A percentile compares a stretch with the other conserved stretches of the same genome.
Evolutionary conservation across 2,888 invertebrate genomes (phyloP).

Genomic region (Danaus chrysippus): DNA sequence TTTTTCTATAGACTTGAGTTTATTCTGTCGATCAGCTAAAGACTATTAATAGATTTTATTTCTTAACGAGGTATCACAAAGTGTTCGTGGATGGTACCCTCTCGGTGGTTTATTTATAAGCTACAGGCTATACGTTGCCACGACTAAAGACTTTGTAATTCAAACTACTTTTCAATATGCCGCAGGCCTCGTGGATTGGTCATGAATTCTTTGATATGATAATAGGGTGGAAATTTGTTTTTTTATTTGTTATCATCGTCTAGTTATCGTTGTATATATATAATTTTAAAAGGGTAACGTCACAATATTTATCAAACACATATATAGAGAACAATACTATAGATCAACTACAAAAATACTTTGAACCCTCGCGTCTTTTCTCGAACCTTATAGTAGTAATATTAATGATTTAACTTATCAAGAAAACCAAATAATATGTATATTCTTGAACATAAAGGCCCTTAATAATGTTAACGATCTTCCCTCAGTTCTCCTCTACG

Average conservation of each 20-base stretch:
- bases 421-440: too few relatives aligned
- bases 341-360: too few relatives aligned
- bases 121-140: conserved; percentile 21
- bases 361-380: too few relatives aligned
- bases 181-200: conserved; percentile 24
- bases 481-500: conserved; percentile 12
- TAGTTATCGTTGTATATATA: background rate
- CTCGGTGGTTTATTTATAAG: conserved; percentile 9
- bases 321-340: too few relatives aligned
- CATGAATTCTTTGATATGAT: conserved; percentile 26
- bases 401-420: too few relatives aligned
- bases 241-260: conserved; percentile 4
- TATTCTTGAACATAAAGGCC: too few relatives aligned
- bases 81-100: too few relatives aligned
- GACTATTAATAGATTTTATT: too few relatives aligned
- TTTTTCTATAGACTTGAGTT: too few relatives aligned
- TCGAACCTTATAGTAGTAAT: too few relatives aligned
- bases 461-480: conserved; percentile 20
- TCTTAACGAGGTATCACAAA: too few relatives aligned
- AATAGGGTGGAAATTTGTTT: conserved; percentile 13
- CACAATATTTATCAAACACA: background rate
- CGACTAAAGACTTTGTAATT: conserved; percentile 20
- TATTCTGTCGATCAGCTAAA: too few relatives aligned
- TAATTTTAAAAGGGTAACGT: background rate
- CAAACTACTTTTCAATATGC: conserved; percentile 20